phyloP scores from a whole-genome alignment of 2,888 invertebrate genomes.

The Andrena dorsata region DNA sequence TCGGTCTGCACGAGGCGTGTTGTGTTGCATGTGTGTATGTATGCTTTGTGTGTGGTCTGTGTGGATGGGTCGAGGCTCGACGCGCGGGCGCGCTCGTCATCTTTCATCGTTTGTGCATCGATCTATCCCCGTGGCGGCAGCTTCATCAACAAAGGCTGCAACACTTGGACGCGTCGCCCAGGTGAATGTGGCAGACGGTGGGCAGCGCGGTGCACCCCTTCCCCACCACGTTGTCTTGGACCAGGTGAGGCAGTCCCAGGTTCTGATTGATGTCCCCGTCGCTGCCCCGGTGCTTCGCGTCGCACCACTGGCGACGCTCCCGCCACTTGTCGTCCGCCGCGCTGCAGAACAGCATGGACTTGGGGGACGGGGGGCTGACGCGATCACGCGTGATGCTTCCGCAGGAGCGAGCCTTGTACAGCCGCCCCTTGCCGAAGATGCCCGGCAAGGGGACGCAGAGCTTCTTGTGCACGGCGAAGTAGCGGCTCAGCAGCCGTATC shows the following conservation, averaged over 20 bases:
- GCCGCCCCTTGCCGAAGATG: slow-evolving; percentile 86
- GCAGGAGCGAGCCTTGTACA: slow-evolving; percentile 89
- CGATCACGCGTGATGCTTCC: slow-evolving; percentile 87
- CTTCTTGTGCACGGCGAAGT: slow-evolving; percentile 89
- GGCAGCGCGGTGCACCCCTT: slow-evolving; percentile 85
- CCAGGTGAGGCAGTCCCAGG: slow-evolving; percentile 82
- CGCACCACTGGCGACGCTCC: slow-evolving; percentile 84
- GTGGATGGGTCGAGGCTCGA: slow-evolving; percentile 4
- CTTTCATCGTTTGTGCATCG: slow-evolving; percentile 42
- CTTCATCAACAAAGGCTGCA: slow-evolving; percentile 87
- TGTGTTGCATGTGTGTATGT: not conserved
- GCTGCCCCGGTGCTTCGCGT: slow-evolving; percentile 80
- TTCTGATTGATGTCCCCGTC: slow-evolving; percentile 87
- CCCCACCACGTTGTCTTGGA: slow-evolving; percentile 77
- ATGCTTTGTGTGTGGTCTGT: not conserved
- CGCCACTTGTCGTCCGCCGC: slow-evolving; percentile 83
- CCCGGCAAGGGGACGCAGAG: slow-evolving; percentile 88
- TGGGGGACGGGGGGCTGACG: slow-evolving; percentile 83
- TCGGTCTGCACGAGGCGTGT: slow-evolving; percentile 1
- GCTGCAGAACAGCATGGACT: slow-evolving; percentile 79
- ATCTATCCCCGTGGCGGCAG: slow-evolving; percentile 21
- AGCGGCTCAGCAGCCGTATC: slow-evolving; percentile 88
- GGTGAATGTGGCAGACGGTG: slow-evolving; percentile 86
- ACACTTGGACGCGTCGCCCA: slow-evolving; percentile 87
- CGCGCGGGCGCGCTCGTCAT: not conserved